Evolutionary conservation across 2,797 vertebrate genomes (phyloP).

Genomic region (Distichodus sexfasciatus): DNA sequence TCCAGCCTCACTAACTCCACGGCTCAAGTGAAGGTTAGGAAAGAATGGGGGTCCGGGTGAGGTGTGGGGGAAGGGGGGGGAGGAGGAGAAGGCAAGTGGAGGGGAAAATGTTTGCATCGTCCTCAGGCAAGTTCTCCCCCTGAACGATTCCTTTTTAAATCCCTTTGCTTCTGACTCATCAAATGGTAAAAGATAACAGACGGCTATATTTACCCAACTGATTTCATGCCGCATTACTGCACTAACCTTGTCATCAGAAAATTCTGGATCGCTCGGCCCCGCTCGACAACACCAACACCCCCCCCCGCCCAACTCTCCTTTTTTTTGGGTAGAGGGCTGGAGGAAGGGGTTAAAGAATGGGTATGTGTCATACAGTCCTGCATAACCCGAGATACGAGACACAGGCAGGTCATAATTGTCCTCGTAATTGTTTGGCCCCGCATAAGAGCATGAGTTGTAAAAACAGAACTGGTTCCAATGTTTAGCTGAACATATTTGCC

Average conservation of each 20-base stretch:
- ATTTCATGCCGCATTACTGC: conserved; percentile 65
- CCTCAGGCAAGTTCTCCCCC: conserved; percentile 54
- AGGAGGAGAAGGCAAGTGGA: conserved; percentile 60
- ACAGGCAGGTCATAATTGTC: too few species aligned
- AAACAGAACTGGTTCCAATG: conserved; percentile 15
- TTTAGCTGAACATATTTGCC: not conserved
- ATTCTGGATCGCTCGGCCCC: conserved; percentile 47
- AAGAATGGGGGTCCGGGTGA: conserved; percentile 50
- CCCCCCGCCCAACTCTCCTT: conserved; percentile 20
- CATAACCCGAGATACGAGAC: not conserved
- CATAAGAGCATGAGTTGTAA: conserved; percentile 1
- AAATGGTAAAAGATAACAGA: conserved; percentile 63
- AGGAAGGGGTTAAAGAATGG: too few species aligned
- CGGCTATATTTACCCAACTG: conserved; percentile 66
- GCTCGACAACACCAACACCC: conserved; percentile 24
- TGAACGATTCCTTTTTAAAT: conserved; percentile 62
- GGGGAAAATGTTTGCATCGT: conserved; percentile 49
- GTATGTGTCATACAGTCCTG: not conserved
- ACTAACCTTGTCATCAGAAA: conserved; percentile 57
- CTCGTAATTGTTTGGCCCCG: not conserved
- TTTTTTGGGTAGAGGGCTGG: conserved; percentile 13
- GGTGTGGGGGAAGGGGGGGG: too few species aligned
- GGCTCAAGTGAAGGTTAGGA: conserved; percentile 43
- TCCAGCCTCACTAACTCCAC: not conserved
- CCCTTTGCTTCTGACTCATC: conserved; percentile 57